Base-by-base conservation (phyloP, 2,888 invertebrate genomes). In the Sthenelais limicola region DNA sequence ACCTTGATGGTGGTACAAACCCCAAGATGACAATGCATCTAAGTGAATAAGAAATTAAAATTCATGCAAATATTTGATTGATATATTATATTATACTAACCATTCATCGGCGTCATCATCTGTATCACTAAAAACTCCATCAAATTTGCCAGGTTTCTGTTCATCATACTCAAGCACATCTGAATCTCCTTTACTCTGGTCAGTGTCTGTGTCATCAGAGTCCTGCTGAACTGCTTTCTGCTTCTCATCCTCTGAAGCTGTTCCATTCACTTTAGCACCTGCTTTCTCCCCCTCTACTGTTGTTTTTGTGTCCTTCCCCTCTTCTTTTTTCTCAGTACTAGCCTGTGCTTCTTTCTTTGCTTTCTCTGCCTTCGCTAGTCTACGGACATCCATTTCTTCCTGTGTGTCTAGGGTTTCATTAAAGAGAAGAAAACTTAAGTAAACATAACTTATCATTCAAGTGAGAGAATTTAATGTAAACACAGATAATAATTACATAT, bases 61-160 rank as follows among this genome's bases (percentile, higher is more conserved):
- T n/a, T n/a, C n/a, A n/a, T n/a, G n/a, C n/a, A n/a, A n/a, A n/a
- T n/a, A n/a, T n/a, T n/a, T n/a, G n/a, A n/a, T n/a, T n/a, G n/a
- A n/a, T n/a, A n/a, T n/a, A n/a, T n/a, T n/a, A n/a, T n/a, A n/a
- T 2, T 48, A 24, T 2, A 52, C 62, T 7, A 26, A 35, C 62
- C 82, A 82, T n/a, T 83, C 84, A n/a, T 82, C 84, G 18, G 84
- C 85, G 66, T 86, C 86, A 66, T 82, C 79, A 24, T 86, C 88
- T 32, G 84, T 83, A 73, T 88, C 88, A 77, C 87, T 87, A 79
- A 80, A 88, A 26, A 86, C 84, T 33, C 82, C 84, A 52, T 79
- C 77, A 78, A 86, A 86, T 71, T 81, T 81, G 75, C 83, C 80
- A 4, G 80, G 79, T 35, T 73, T 52, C 9, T 74, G 78, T 51